Percentiles rank a stretch among this genome's conserved stretches.
phyloP scores from a whole-genome alignment of 2,797 vertebrate genomes.

The Oreochromis mossambicus region DNA sequence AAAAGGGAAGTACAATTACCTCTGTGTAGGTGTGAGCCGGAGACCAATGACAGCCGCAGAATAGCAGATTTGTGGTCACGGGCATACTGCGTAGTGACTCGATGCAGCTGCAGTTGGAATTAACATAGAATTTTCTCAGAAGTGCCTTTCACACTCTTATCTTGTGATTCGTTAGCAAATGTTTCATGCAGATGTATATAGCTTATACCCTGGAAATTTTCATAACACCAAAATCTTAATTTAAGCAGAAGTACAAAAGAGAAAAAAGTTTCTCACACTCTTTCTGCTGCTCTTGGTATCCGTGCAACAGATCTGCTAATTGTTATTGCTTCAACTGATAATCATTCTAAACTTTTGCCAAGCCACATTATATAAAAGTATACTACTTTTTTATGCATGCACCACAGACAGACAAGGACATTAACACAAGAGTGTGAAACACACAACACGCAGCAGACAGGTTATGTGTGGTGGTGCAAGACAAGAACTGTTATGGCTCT shows the following conservation, averaged over 20 bases:
- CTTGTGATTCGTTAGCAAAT: background rate
- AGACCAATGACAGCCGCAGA: background rate
- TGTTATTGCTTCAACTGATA: background rate
- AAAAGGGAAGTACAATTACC: constrained; percentile 46
- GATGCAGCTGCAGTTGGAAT: background rate
- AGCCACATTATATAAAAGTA: background rate
- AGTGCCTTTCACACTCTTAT: constrained; percentile 16
- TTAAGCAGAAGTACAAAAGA: background rate
- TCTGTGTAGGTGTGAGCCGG: background rate
- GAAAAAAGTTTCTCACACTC: background rate
- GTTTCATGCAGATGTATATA: background rate
- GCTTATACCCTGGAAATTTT: background rate
- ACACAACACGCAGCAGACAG: background rate
- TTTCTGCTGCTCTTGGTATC: background rate
- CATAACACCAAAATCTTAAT: background rate
- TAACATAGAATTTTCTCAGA: constrained; percentile 13
- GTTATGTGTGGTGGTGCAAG: background rate
- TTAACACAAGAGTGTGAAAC: background rate
- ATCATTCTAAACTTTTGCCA: background rate
- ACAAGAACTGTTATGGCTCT: background rate
- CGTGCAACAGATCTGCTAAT: background rate
- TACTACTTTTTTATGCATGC: background rate
- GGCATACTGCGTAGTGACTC: background rate
- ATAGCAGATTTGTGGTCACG: constrained; percentile 21
- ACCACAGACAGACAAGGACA: background rate